Evolutionary conservation across 1,140 invertebrate genomes (phyloP).

Genomic region (Copidosoma floridanum): DNA sequence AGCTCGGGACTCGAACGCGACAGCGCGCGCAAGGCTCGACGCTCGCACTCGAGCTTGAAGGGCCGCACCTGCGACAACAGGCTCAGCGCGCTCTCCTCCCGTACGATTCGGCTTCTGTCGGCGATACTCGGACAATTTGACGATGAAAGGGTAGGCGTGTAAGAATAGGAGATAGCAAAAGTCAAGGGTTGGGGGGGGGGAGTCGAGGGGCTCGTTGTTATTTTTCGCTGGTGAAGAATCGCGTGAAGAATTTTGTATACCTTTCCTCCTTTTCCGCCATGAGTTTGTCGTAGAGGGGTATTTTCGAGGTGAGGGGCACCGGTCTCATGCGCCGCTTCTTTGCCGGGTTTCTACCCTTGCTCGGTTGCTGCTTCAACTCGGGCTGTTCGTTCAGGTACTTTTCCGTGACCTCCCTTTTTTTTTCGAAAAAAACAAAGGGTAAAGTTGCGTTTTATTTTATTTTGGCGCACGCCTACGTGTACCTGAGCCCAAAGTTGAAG

Average conservation of each 20-base stretch:
- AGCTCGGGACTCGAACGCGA: constrained; percentile 61
- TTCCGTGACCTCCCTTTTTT: neutral
- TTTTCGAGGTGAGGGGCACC: constrained; percentile 67
- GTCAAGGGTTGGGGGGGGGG: too few species aligned
- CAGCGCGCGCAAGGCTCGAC: constrained; percentile 48
- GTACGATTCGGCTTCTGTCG: constrained; percentile 47
- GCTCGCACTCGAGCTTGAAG: constrained; percentile 57
- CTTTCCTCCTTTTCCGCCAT: constrained; percentile 68
- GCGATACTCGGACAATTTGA: too few species aligned
- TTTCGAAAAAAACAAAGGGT: neutral
- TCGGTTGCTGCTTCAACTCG: constrained; percentile 32
- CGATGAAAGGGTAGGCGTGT: too few species aligned
- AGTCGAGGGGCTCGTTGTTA: too few species aligned
- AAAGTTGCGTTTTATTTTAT: too few species aligned
- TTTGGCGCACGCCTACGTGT: constrained; percentile 4
- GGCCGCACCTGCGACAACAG: constrained; percentile 61
- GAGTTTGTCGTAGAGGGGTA: constrained; percentile 69
- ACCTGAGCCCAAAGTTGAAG: constrained; percentile 69
- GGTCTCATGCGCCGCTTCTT: constrained; percentile 57
- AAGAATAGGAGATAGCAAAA: too few species aligned
- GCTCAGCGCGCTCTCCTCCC: constrained; percentile 50
- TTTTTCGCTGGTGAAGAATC: too few species aligned
- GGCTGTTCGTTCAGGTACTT: neutral
- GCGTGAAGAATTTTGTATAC: constrained; percentile 45
- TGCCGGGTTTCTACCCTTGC: constrained; percentile 39